phyloP scores from a whole-genome alignment of 2,113 vertebrate species.

The Trochalopteron elliotii region DNA sequence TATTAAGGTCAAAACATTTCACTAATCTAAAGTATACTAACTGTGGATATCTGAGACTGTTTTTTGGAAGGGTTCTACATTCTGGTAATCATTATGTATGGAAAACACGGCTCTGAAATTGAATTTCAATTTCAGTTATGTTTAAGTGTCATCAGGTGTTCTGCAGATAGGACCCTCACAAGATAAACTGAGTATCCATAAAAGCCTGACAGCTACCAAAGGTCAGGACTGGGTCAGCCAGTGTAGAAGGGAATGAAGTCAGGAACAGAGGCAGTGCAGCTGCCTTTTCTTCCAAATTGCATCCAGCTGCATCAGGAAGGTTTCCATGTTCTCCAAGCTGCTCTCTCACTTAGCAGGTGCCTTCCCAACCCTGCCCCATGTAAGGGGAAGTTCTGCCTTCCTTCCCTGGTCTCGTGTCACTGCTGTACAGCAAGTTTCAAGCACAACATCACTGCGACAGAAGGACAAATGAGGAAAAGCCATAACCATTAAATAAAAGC shows the following conservation, averaged over 20 bases:
- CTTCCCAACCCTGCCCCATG: rapidly evolving
- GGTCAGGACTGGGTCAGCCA: background rate
- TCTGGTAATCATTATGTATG: rapidly evolving
- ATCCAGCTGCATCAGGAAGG: background rate
- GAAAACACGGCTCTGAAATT: background rate
- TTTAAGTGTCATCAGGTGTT: background rate
- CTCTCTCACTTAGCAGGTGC: background rate
- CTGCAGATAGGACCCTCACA: background rate
- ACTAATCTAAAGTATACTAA: background rate
- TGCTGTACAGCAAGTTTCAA: background rate
- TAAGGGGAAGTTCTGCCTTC: background rate
- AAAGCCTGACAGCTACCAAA: background rate
- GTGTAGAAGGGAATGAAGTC: background rate
- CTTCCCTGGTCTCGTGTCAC: background rate
- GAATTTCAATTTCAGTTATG: background rate
- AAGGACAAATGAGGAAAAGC: background rate
- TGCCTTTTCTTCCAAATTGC: background rate
- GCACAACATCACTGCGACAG: rapidly evolving
- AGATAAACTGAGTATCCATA: background rate
- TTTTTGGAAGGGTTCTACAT: background rate
- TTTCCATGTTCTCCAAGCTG: background rate
- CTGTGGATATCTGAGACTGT: background rate
- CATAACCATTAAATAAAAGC: background rate
- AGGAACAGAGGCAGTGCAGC: background rate
- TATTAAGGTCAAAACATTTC: background rate